A percentile compares a stretch with the other conserved stretches of the same genome.
Conservation (phyloP, 2,888 invertebrate genomes). For the Eristalis tenax region DNA sequence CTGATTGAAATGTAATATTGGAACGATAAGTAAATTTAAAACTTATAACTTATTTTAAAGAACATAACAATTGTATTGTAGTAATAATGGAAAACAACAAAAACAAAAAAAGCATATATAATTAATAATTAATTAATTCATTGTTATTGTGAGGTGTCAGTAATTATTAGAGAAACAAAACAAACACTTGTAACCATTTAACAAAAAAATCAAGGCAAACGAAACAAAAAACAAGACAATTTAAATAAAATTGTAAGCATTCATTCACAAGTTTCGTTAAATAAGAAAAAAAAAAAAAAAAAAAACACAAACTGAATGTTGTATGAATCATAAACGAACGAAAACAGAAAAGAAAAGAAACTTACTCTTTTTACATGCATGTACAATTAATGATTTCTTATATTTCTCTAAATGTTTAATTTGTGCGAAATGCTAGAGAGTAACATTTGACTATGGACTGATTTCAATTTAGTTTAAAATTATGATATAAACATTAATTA, state of each 20-base stretch:
- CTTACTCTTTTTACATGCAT: slow-evolving; percentile 10
- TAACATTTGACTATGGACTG: slow-evolving; percentile 73
- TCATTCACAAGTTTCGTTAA: background rate
- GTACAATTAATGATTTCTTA: slow-evolving; percentile 18
- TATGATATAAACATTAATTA: slow-evolving; percentile 26
- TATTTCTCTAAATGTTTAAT: slow-evolving; percentile 20
- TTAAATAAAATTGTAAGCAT: slow-evolving; percentile 24
- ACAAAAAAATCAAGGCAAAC: slow-evolving; percentile 39
- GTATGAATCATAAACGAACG: background rate
- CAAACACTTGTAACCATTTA: slow-evolving; percentile 65
- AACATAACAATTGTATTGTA: slow-evolving; percentile 60
- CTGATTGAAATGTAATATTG: slow-evolving; percentile 22
- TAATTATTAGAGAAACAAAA: slow-evolving; percentile 56
- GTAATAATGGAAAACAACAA: slow-evolving; percentile 49
- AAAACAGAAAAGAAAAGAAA: slow-evolving; percentile 27
- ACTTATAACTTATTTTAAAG: slow-evolving; percentile 35
- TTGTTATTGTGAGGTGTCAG: slow-evolving; percentile 68
- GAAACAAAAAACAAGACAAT: slow-evolving; percentile 35
- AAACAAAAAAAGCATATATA: slow-evolving; percentile 1
- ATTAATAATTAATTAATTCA: slow-evolving; percentile 49
- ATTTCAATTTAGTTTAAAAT: slow-evolving; percentile 71
- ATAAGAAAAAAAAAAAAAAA: background rate
- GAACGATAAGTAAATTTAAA: slow-evolving; percentile 2
- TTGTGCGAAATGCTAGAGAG: slow-evolving; percentile 37
- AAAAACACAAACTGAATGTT: background rate